phyloP scores from a whole-genome alignment of 2,888 invertebrate genomes.

The Epicampocera succincta region DNA sequence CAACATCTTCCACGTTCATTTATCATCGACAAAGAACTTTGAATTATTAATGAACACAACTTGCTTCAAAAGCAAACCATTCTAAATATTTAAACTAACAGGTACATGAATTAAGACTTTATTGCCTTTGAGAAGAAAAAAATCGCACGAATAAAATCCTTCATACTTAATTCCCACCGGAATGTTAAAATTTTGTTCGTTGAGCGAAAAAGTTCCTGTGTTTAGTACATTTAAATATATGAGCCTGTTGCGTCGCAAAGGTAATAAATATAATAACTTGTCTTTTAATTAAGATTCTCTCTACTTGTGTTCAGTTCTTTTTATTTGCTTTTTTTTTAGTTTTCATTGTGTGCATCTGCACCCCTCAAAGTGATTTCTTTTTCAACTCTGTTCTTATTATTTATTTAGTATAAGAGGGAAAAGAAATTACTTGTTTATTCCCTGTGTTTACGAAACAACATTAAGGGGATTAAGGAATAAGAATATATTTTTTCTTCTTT shows the following conservation, averaged over 20 bases:
- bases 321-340: conserved; percentile 24
- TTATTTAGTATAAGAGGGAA: conserved; percentile 21
- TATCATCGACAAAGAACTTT: conserved; percentile 17
- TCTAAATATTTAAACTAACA: conserved; percentile 42
- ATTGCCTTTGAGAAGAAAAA: conserved; percentile 23
- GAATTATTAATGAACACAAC: conserved; percentile 59
- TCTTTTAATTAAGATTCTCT: conserved; percentile 68
- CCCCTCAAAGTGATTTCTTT: conserved; percentile 30
- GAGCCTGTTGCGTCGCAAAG: conserved; percentile 66
- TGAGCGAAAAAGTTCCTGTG: conserved; percentile 6
- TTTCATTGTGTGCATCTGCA: conserved; percentile 5
- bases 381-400: conserved; percentile 21
- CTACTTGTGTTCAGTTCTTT: conserved; percentile 25
- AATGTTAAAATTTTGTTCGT: conserved; percentile 28
- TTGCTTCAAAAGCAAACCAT: not conserved
- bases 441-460: conserved; percentile 36
- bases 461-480: conserved; percentile 57
- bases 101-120: conserved; percentile 20
- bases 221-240: conserved; percentile 58
- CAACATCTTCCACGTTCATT: not conserved
- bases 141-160: conserved; percentile 21
- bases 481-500: conserved; percentile 13
- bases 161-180: conserved; percentile 40
- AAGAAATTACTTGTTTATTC: conserved; percentile 52
- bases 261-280: conserved; percentile 69